Percentiles rank a stretch among this genome's conserved stretches.
Evolutionary conservation across 64 coral and sea anemone species (phyloP).

Genomic region (Actinia tenebrosa): DNA sequence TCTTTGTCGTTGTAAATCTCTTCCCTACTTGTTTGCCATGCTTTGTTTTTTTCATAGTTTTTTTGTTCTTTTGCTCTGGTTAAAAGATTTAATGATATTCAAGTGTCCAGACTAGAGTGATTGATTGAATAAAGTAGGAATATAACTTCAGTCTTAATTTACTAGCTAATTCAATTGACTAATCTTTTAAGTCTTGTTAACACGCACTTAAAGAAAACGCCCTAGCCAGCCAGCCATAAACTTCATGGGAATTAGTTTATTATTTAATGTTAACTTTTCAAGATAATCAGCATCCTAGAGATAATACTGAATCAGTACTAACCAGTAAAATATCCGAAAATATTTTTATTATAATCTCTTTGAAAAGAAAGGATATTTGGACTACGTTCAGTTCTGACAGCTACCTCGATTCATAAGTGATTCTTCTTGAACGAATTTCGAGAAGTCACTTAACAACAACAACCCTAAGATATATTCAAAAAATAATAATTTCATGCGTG

Average conservation of each 20-base stretch:
- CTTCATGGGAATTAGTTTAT: not conserved
- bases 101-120: not conserved
- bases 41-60: not conserved
- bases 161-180: not conserved
- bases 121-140: not conserved
- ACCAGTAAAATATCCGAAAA: not conserved
- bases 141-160: not conserved
- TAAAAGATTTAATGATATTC: not conserved
- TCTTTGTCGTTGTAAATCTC: not conserved
- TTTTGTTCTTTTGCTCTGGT: not conserved
- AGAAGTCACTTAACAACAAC: not conserved
- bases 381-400: not conserved
- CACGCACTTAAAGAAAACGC: not conserved
- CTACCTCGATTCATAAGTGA: not conserved
- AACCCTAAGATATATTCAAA: too few relatives aligned
- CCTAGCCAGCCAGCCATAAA: not conserved
- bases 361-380: not conserved
- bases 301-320: not conserved
- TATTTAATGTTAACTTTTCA: not conserved
- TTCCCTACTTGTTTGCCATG: not conserved
- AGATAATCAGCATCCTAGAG: not conserved
- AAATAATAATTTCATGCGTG: too few relatives aligned
- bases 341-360: not conserved
- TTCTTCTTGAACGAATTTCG: too few relatives aligned
- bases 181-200: not conserved